Conservation (phyloP, 2,888 invertebrate species). For the Pocota personata region DNA sequence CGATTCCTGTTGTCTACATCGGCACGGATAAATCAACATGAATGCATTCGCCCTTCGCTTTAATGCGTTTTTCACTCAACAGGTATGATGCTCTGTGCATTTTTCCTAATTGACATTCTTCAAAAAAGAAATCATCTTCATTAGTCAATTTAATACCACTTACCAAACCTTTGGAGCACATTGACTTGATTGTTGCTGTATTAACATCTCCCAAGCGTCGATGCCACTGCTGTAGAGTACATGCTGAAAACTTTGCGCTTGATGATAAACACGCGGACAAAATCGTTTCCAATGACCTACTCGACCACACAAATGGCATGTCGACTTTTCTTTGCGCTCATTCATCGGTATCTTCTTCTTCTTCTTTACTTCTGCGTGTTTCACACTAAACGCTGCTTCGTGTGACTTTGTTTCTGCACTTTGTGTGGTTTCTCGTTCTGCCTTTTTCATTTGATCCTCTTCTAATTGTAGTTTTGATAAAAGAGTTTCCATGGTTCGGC, state of each 20-base stretch:
- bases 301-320: no score
- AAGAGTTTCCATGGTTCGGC: no score
- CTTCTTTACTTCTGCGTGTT: no score
- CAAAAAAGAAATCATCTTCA: constrained; percentile 43
- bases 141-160: constrained; percentile 16
- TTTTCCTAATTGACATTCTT: constrained; percentile 43
- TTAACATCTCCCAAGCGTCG: constrained; percentile 62
- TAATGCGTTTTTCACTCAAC: neutral
- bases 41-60: neutral
- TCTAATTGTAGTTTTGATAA: no score
- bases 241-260: neutral
- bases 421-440: no score
- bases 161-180: constrained; percentile 3
- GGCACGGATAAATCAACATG: constrained; percentile 27
- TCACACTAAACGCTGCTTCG: no score
- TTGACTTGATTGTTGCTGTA: neutral
- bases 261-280: neutral
- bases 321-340: no score
- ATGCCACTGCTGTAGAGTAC: constrained; percentile 43
- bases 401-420: no score
- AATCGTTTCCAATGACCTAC: no score
- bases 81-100: constrained; percentile 36
- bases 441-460: no score
- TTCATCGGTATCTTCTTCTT: no score
- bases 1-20: constrained; percentile 19